phyloP scores from a whole-genome alignment of 2,888 invertebrate genomes.

The Dicycla oo region DNA sequence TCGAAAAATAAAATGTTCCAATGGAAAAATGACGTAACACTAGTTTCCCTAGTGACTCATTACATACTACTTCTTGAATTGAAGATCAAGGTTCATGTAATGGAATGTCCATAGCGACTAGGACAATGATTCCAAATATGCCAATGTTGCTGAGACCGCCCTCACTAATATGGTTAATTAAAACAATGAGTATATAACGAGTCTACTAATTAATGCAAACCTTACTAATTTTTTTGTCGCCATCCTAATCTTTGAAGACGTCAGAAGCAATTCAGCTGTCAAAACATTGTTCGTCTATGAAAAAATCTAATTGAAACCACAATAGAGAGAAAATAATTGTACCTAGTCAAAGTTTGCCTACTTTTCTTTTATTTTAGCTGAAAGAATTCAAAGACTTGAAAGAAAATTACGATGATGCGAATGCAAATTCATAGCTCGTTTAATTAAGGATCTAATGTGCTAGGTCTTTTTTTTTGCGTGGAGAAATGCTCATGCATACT shows the following conservation, averaged over 20 bases:
- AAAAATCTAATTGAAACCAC: neutral
- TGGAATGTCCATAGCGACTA: slow-evolving; percentile 59
- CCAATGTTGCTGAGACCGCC: slow-evolving; percentile 60
- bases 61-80: slow-evolving; percentile 42
- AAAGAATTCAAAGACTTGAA: slow-evolving; percentile 11
- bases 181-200: slow-evolving; percentile 51
- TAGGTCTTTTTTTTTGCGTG: too few species aligned
- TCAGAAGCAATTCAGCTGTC: slow-evolving; percentile 9
- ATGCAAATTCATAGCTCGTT: slow-evolving; percentile 16
- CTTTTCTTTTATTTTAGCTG: neutral
- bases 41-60: slow-evolving; percentile 27
- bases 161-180: slow-evolving; percentile 58
- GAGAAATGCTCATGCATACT: too few species aligned
- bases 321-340: slow-evolving; percentile 1
- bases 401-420: slow-evolving; percentile 3
- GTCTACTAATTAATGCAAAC: slow-evolving; percentile 52
- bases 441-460: slow-evolving; percentile 15
- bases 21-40: slow-evolving; percentile 4
- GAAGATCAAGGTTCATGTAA: slow-evolving; percentile 59
- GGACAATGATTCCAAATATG: slow-evolving; percentile 62
- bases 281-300: neutral
- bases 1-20: neutral
- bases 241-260: slow-evolving; percentile 25
- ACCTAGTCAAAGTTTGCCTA: neutral
- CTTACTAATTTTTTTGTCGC: slow-evolving; percentile 37